Percentiles rank a stretch among this genome's conserved stretches.
Evolutionary conservation across 2,797 vertebrate species (phyloP).

Genomic region (Tinamus major): DNA sequence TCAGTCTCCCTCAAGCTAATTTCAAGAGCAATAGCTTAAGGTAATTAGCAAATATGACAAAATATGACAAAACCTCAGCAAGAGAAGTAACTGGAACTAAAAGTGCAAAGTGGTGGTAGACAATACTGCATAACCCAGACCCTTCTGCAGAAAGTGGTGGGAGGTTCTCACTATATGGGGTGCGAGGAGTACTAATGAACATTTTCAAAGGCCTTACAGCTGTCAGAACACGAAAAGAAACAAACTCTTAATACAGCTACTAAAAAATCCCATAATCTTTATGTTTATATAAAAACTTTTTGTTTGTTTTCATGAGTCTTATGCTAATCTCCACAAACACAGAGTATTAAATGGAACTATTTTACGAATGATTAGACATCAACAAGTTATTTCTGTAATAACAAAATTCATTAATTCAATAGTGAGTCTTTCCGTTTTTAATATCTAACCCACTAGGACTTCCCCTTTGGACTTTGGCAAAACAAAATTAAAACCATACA

Average conservation of each 20-base stretch:
- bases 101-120: background rate
- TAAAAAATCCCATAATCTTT: background rate
- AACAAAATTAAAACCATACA: constrained; percentile 1
- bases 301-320: background rate
- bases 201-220: constrained; percentile 43
- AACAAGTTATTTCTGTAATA: background rate
- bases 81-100: background rate
- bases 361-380: background rate
- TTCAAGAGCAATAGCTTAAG: background rate
- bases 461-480: background rate
- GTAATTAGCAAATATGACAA: background rate
- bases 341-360: background rate
- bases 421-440: background rate
- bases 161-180: constrained; percentile 16
- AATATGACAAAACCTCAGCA: background rate
- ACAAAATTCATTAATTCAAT: constrained; percentile 2
- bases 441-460: background rate
- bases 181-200: background rate
- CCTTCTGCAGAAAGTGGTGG: constrained; percentile 6
- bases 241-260: constrained; percentile 40
- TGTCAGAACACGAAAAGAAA: constrained; percentile 26
- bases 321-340: fast-evolving
- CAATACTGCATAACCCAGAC: background rate
- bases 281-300: too few relatives aligned
- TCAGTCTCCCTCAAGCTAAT: background rate